Conservation (phyloP, 2,113 vertebrate genomes). For the Podarcis raffonei region DNA sequence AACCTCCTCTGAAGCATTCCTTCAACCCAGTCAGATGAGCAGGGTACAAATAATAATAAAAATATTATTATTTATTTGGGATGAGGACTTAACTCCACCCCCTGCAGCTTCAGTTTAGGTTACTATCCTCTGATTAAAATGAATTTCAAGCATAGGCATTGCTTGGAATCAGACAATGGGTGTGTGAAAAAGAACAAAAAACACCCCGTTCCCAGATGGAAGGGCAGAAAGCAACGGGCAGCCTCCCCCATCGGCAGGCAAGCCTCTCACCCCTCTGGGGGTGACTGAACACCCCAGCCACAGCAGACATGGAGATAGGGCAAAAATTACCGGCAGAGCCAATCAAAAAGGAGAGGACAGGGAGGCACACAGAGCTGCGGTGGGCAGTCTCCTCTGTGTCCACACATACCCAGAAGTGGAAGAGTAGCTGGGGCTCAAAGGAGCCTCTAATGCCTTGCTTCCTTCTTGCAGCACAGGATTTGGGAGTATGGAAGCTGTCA, state of each 20-base stretch:
- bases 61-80: no score
- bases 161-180: background rate
- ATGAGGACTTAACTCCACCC: no score
- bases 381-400: background rate
- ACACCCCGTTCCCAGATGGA: background rate
- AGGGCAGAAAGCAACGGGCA: background rate
- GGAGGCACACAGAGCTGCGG: background rate
- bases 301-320: background rate
- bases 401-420: no score
- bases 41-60: no score
- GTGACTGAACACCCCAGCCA: background rate
- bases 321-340: background rate
- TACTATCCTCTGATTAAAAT: constrained; percentile 40
- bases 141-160: constrained; percentile 23
- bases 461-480: no score
- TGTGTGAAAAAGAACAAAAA: background rate
- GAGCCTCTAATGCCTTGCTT: no score
- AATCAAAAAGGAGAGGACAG: background rate
- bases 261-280: no score
- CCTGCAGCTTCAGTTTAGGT: no score
- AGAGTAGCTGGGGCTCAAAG: no score
- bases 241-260: no score
- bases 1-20: constrained; percentile 20
- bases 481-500: no score
- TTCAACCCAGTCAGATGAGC: constrained; percentile 17